A percentile compares a stretch with the other conserved stretches of the same genome.
These are phyloP conservation scores for Rhopalosiphum padi DNA, from an alignment of 1,140 invertebrate genomes.

Conservation along the genomic window DNA sequence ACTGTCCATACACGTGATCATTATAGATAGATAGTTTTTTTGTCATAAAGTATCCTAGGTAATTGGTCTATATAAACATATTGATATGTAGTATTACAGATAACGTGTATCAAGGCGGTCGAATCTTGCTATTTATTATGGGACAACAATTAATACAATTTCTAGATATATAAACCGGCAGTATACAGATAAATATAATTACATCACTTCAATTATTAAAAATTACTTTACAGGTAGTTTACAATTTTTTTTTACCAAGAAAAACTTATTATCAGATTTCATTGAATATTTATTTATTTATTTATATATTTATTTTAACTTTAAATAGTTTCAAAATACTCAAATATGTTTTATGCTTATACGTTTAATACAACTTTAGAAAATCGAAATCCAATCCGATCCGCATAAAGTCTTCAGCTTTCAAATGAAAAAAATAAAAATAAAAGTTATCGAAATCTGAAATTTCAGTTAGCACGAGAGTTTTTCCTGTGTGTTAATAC, in stretches of 20 bases:
- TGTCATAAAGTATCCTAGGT: not conserved
- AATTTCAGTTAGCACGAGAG: not conserved
- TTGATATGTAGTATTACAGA: not conserved
- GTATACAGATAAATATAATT: not conserved
- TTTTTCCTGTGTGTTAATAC: not conserved
- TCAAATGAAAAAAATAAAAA: not conserved
- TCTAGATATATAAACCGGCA: not conserved
- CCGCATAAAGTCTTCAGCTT: too few species aligned
- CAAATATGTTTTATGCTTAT: not conserved
- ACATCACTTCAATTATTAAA: not conserved
- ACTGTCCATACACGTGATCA: not conserved
- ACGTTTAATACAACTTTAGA: not conserved
- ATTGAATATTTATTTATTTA: not conserved
- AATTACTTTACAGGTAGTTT: not conserved
- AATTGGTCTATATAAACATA: not conserved
- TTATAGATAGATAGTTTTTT: not conserved
- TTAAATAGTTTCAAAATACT: not conserved
- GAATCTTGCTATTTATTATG: not conserved
- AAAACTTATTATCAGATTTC: not conserved
- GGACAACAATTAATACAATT: not conserved
- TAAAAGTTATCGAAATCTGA: not conserved
- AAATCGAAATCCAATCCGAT: not conserved
- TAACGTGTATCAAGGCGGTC: not conserved
- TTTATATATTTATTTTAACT: too few species aligned
- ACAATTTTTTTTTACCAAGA: not conserved